phyloP scores from a whole-genome alignment of 2,797 vertebrate genomes.

The Erethizon dorsatum region DNA sequence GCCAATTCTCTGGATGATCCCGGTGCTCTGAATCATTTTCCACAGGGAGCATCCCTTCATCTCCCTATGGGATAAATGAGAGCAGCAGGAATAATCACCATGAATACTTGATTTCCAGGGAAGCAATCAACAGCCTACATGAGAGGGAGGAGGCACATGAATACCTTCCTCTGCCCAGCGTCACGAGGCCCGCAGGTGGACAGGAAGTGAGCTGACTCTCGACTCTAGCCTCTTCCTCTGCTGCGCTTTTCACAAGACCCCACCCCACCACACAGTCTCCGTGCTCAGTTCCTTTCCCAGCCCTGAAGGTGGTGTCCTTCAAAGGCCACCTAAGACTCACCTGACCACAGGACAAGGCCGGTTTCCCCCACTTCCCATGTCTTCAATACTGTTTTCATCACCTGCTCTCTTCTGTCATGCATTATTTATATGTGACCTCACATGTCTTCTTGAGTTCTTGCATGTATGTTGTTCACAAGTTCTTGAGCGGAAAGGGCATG shows the following conservation, averaged over 20 bases:
- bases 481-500: neutral
- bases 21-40: neutral
- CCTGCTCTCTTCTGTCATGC: neutral
- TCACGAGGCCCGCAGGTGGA: neutral
- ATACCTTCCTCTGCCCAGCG: rapidly evolving
- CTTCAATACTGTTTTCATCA: neutral
- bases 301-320: neutral
- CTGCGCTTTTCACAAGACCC: neutral
- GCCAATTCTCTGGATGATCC: rapidly evolving
- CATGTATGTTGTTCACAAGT: neutral
- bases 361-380: neutral
- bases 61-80: neutral
- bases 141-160: neutral
- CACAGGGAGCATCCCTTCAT: neutral
- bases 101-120: neutral
- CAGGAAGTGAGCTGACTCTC: neutral
- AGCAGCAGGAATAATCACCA: neutral
- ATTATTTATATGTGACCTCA: neutral
- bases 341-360: neutral
- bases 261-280: neutral
- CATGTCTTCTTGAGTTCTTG: neutral
- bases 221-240: neutral
- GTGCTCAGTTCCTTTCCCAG: neutral
- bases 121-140: neutral
- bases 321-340: rapidly evolving